Base-by-base conservation (phyloP, 23 tunicate genomes). In the Aplidium turbinatum region DNA sequence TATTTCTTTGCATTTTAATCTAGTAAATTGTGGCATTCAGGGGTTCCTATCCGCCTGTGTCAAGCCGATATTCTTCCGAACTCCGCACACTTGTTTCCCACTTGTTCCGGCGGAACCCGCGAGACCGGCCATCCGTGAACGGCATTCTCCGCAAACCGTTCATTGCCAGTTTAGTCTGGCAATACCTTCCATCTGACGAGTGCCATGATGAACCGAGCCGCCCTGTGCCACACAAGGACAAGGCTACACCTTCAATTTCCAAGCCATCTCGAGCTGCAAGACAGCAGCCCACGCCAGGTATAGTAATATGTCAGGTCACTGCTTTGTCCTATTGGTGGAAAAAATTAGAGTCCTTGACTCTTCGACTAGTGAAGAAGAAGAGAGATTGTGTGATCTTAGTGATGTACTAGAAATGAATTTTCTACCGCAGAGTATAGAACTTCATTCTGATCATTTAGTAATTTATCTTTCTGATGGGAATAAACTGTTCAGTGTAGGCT, bases 61-160 rank as follows among this genome's bases (percentile, higher is more conserved):
- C 97, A 2, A 38, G 85, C 25, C 83, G 91, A 2, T 91, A 91
- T 35, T 84, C 91, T 6, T 79, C 84, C 61, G 91, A 91, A n/a
- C 83, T 91, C 3, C 86, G 97, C 1, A 57, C 77, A 20, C 63
- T 84, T 6, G 83, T 91, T n/a, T 78, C 87, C 46, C 91, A 84
- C 50, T 65, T 91, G 0, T 91, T 91, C 61, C 81, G 91, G 19
- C 69, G 97, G 16, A 91, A 79, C 53, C 97, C 97, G 31, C 85
- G 97, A 0, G 97, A 91, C 31, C 82, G 97, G 28, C 97, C 97
- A 11, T 91, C 97, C 62, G 71, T 91, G 34, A 91, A 91, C 80
- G 57, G 82, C 38, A 75, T 91, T 26, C 78, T 91, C 5, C 73
- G 82, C 1, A 77, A 84, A 63, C 85, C 91, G 3, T 79, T 91